Percentiles rank a stretch among this genome's conserved stretches.
phyloP scores from a whole-genome alignment of 2,113 vertebrate genomes.

The Hemibates koningsi region DNA sequence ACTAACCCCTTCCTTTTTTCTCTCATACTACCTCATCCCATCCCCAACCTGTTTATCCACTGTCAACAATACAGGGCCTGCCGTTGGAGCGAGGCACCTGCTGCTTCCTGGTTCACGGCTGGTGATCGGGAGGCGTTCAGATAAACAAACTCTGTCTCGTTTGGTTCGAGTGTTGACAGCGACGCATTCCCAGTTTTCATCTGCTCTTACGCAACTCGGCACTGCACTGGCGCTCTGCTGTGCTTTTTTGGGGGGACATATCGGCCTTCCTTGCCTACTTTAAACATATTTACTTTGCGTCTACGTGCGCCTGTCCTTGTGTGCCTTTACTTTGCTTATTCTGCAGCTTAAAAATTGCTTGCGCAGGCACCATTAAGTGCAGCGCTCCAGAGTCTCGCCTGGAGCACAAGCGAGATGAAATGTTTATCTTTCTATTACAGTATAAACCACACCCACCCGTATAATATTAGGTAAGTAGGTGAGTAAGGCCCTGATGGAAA shows the following conservation, averaged over 20 bases:
- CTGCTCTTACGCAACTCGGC: slow-evolving; percentile 51
- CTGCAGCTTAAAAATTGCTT: slow-evolving; percentile 27
- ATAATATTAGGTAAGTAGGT: not conserved
- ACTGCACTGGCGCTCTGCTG: not conserved
- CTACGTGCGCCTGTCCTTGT: not conserved
- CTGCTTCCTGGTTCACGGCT: slow-evolving; percentile 68
- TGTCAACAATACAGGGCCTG: slow-evolving; percentile 45
- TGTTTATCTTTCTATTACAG: slow-evolving; percentile 26
- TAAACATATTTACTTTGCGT: not conserved
- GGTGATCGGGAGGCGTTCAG: slow-evolving; percentile 43
- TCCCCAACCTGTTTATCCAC: slow-evolving; percentile 75
- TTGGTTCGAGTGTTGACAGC: slow-evolving; percentile 57
- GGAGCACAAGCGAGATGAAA: not conserved
- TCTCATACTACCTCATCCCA: slow-evolving; percentile 28
- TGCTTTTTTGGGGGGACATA: not conserved
- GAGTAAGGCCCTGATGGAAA: slow-evolving; percentile 11
- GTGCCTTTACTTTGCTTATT: slow-evolving; percentile 34
- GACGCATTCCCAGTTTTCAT: slow-evolving; percentile 60
- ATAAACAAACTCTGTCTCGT: slow-evolving; percentile 60
- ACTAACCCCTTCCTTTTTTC: slow-evolving; percentile 8
- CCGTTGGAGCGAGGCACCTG: slow-evolving; percentile 71
- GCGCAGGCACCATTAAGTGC: slow-evolving; percentile 10
- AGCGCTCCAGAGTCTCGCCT: not conserved
- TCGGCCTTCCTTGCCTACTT: not conserved
- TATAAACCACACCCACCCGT: not conserved